A percentile compares a stretch with the other conserved stretches of the same genome.
Evolutionary conservation across 2,113 vertebrate species (phyloP).

Genomic region (Rhegmatorhina hoffmannsi): DNA sequence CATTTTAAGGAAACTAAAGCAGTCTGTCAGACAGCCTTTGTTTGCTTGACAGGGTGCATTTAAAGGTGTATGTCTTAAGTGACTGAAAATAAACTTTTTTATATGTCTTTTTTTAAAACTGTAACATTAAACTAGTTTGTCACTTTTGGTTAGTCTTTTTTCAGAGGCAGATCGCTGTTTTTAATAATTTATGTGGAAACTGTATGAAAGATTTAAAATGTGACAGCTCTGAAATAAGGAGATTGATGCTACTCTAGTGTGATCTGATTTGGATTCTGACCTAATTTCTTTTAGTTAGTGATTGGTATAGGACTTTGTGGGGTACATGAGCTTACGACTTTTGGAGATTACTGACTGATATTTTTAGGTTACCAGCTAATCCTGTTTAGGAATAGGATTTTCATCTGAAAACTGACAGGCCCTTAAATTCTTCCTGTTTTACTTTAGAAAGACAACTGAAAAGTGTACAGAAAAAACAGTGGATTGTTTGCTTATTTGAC

Average conservation of each 20-base stretch:
- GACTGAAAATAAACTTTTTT: not conserved
- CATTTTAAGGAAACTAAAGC: not conserved
- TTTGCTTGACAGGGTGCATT: not conserved
- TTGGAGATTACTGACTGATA: conserved; percentile 29
- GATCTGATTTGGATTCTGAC: conserved; percentile 48
- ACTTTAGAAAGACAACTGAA: not conserved
- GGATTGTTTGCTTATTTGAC: not conserved
- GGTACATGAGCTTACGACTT: conserved; percentile 22
- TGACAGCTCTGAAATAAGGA: conserved; percentile 20
- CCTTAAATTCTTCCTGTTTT: conserved; percentile 1
- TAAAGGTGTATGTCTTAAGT: not conserved
- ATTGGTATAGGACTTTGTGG: conserved; percentile 23
- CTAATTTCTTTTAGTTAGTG: conserved; percentile 35
- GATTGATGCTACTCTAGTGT: conserved; percentile 24
- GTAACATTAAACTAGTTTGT: not conserved
- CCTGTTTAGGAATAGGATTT: conserved; percentile 33
- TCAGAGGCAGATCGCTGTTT: not conserved
- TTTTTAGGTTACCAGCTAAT: conserved; percentile 47
- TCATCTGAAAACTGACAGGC: conserved; percentile 5
- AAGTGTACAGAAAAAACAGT: not conserved
- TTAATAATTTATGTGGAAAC: conserved; percentile 16
- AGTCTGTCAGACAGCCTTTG: not conserved
- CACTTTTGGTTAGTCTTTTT: not conserved
- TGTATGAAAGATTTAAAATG: conserved; percentile 23
- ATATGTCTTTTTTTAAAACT: not conserved